These are phyloP conservation scores for Pedicia rivosa DNA, from an alignment of 2,888 invertebrate genomes.

Conservation along the genomic window DNA sequence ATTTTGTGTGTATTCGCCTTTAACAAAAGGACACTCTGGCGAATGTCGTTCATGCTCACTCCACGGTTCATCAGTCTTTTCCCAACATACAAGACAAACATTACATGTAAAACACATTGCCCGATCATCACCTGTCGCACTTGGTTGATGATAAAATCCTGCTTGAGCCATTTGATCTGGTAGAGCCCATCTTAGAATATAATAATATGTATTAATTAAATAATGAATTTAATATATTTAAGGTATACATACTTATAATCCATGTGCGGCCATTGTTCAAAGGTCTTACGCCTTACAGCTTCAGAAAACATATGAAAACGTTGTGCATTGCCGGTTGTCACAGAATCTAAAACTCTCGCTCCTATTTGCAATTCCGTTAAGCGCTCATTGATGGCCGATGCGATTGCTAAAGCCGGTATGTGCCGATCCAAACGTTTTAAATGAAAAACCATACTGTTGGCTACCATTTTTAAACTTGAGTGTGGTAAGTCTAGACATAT, in stretches of 20 bases:
- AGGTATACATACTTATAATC: slow-evolving; percentile 67
- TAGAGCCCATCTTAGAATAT: slow-evolving; percentile 63
- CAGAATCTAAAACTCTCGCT: slow-evolving; percentile 27
- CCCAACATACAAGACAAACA: slow-evolving; percentile 92
- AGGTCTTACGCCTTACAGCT: slow-evolving; percentile 77
- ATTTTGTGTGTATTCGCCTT: slow-evolving; percentile 90
- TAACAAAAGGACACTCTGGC: slow-evolving; percentile 82
- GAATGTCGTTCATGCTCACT: slow-evolving; percentile 93
- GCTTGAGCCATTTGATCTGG: slow-evolving; percentile 96
- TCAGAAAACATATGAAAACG: slow-evolving; percentile 76
- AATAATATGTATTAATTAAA: slow-evolving; percentile 2
- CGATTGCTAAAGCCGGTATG: slow-evolving; percentile 74
- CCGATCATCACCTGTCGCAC: slow-evolving; percentile 76
- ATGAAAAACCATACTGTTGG: slow-evolving; percentile 64
- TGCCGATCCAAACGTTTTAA: slow-evolving; percentile 67
- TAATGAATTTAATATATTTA: background rate
- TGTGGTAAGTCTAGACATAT: slow-evolving; percentile 70
- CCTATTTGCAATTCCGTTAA: slow-evolving; percentile 55
- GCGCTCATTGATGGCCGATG: slow-evolving; percentile 77
- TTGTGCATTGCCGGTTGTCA: slow-evolving; percentile 25
- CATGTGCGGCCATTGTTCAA: slow-evolving; percentile 92
- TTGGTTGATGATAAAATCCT: slow-evolving; percentile 91
- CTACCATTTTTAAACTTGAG: slow-evolving; percentile 61
- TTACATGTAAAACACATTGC: slow-evolving; percentile 94
- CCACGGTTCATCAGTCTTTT: slow-evolving; percentile 94